Conservation (phyloP, 2,113 vertebrate genomes). For the Falco punctatus region DNA sequence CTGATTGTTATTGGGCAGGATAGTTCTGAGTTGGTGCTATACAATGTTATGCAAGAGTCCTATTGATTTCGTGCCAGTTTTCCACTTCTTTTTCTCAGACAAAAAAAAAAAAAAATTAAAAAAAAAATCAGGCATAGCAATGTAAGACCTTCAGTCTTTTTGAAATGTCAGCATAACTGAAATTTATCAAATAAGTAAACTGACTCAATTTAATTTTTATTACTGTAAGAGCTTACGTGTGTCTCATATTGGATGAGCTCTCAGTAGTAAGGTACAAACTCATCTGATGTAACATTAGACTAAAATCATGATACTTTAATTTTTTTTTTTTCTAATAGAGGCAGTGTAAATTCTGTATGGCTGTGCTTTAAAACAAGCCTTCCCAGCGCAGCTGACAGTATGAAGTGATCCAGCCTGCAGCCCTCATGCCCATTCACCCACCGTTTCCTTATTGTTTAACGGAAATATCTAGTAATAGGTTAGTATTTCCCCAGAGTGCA, state of each 20-base stretch:
- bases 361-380: background rate
- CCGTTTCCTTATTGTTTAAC: background rate
- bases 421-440: background rate
- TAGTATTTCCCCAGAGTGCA: slow-evolving; percentile 35
- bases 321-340: background rate
- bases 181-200: background rate
- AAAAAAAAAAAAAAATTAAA: background rate
- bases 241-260: background rate
- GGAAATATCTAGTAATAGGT: background rate
- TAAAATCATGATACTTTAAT: background rate
- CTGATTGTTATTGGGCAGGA: background rate
- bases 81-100: background rate
- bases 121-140: background rate
- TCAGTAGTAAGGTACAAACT: background rate
- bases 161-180: background rate
- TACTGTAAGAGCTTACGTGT: background rate
- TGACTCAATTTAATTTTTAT: background rate
- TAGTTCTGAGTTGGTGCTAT: background rate
- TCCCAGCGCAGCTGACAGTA: background rate
- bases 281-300: background rate
- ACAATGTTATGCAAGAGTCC: background rate
- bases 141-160: background rate
- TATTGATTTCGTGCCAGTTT: background rate
- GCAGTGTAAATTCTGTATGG: background rate
- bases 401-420: background rate